Evolutionary conservation across 2,888 invertebrate genomes (phyloP).

Genomic region (Drosophila anomalata): DNA sequence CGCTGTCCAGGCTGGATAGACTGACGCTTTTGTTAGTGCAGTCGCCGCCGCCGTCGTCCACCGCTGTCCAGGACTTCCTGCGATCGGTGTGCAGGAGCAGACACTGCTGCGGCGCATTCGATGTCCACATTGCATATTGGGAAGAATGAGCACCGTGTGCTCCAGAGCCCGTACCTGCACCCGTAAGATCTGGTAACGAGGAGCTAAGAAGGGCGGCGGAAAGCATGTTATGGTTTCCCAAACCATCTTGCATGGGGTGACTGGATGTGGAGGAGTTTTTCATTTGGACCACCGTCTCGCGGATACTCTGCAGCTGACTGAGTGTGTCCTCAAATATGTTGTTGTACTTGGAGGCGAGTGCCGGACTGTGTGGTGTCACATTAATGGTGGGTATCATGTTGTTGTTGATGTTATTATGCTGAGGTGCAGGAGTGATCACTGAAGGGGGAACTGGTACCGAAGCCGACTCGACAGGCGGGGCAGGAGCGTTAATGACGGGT

Average conservation of each 20-base stretch:
- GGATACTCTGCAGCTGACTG: slow-evolving; percentile 83
- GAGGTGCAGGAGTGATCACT: slow-evolving; percentile 48
- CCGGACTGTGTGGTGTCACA: slow-evolving; percentile 94
- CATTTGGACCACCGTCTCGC: slow-evolving; percentile 84
- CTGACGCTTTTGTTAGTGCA: slow-evolving; percentile 87
- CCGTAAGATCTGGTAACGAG: slow-evolving; percentile 82
- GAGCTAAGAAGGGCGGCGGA: slow-evolving; percentile 76
- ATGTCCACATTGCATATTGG: slow-evolving; percentile 80
- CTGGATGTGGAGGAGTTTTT: slow-evolving; percentile 80
- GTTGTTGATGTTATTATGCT: slow-evolving; percentile 66
- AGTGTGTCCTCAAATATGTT: slow-evolving; percentile 85
- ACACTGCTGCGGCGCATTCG: slow-evolving; percentile 80
- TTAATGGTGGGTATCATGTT: slow-evolving; percentile 92
- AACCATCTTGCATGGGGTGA: slow-evolving; percentile 79
- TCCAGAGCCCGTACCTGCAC: slow-evolving; percentile 31
- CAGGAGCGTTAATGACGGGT: slow-evolving; percentile 80
- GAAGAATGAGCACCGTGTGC: slow-evolving; percentile 44
- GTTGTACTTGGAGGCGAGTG: slow-evolving; percentile 89
- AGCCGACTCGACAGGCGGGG: slow-evolving; percentile 30
- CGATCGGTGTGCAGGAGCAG: slow-evolving; percentile 84
- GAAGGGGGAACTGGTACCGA: slow-evolving; percentile 29
- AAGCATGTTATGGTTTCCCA: slow-evolving; percentile 76
- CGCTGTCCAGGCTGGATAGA: slow-evolving; percentile 93
- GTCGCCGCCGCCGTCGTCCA: slow-evolving; percentile 88
- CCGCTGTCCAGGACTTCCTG: slow-evolving; percentile 94